Evolutionary conservation across 2,797 vertebrate genomes (phyloP), one percentile per base, ranked within the genome.

Genomic region (Sebastes glaucus): DNA sequence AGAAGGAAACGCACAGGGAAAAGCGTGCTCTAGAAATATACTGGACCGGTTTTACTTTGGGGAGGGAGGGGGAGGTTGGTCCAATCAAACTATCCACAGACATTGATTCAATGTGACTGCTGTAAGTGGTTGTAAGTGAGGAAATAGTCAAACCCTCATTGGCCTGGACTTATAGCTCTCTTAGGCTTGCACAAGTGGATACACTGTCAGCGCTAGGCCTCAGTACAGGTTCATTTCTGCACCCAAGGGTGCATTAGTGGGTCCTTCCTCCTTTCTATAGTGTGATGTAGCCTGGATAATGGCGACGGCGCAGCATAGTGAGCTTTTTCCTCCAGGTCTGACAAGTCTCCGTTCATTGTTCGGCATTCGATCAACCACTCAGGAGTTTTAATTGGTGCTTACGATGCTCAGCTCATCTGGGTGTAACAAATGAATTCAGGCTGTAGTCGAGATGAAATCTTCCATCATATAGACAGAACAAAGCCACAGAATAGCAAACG

Each of bases 81-180:
- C 86, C 85, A 84, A 82, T 93, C 88, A 88, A 86, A 90, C 82
- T 80, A 87, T 81, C 88, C 83, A 70, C 80, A 78, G 82, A 70
- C 84, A 83, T 81, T 90, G 88, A 94, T 93, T 92, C 82, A 80
- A 84, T 93, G 86, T 88, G 90, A 93, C 87, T 77, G 83, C 88
- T 82, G 88, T 91, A 91, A 94, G 89, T 91, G 84, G 86, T 79
- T 77, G 80, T 90, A 92, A 92, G 89, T 90, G 88, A 87, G 83
- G 69, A 85, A 86, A 89, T 84, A 86, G 87, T 81, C 78, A 75
- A 81, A 74, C 74, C 63, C 77, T 88, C 81, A 78, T 90, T 93
- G 90, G 90, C 65, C 83, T 46, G 53, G 86, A 88, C 77, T 80
- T 71, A 92, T 89, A 42, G 79, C 83, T 89, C 86, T 88, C 72